Percentiles rank a stretch among this genome's conserved stretches.
Conservation (phyloP, 2,888 invertebrate genomes). For the Lymantria dispar region DNA sequence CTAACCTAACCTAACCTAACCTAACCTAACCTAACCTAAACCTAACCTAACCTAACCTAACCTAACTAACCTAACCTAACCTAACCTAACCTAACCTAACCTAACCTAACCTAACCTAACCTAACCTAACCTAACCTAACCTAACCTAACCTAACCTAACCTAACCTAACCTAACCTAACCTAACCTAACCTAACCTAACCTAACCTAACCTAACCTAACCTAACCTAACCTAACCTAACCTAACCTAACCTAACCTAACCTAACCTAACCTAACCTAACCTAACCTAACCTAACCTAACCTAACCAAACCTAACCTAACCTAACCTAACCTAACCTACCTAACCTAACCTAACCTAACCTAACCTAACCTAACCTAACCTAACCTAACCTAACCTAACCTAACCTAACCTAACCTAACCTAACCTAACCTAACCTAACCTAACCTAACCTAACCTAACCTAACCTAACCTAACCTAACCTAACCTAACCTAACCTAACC, state of each 20-base stretch:
- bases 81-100: slow-evolving; percentile 24
- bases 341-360: slow-evolving; percentile 4
- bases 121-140: slow-evolving; percentile 23
- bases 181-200: slow-evolving; percentile 20
- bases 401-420: slow-evolving; percentile 7
- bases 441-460: slow-evolving; percentile 7
- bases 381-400: slow-evolving; percentile 6
- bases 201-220: slow-evolving; percentile 23
- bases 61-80: slow-evolving; percentile 27
- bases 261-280: slow-evolving; percentile 4
- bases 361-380: slow-evolving; percentile 4
- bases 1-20: slow-evolving; percentile 26
- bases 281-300: slow-evolving; percentile 4
- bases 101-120: too few relatives aligned
- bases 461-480: slow-evolving; percentile 7
- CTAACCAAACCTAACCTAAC: slow-evolving; percentile 1
- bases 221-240: slow-evolving; percentile 14
- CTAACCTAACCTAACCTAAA: slow-evolving; percentile 27
- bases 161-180: slow-evolving; percentile 17
- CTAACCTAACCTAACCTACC: slow-evolving; percentile 2
- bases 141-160: slow-evolving; percentile 15
- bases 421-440: slow-evolving; percentile 7
- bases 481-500: slow-evolving; percentile 8
- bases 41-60: slow-evolving; percentile 27
- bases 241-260: slow-evolving; percentile 3